Evolutionary conservation across 2,797 vertebrate genomes (phyloP).

Genomic region (Holocentrus rufus): DNA sequence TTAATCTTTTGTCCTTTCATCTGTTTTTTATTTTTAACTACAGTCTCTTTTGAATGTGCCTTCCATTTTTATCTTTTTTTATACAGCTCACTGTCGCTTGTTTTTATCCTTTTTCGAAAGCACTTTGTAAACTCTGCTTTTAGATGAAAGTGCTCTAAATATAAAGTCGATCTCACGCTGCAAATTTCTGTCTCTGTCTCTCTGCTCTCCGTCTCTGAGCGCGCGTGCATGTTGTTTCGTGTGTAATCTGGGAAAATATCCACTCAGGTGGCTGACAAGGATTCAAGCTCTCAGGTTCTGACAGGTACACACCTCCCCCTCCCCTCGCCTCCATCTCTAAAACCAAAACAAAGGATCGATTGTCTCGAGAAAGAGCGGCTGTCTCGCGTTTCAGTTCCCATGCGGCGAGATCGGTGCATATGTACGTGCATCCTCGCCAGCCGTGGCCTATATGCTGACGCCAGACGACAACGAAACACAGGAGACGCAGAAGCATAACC

Average conservation of each 20-base stretch:
- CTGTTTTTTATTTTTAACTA: slow-evolving; percentile 42
- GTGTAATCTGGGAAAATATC: slow-evolving; percentile 50
- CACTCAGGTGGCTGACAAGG: slow-evolving; percentile 54
- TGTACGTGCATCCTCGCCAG: slow-evolving; percentile 32
- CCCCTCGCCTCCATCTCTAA: slow-evolving; percentile 36
- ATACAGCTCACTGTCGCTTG: not conserved
- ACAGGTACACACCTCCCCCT: slow-evolving; percentile 58
- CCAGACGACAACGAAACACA: not conserved
- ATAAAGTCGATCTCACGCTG: slow-evolving; percentile 39
- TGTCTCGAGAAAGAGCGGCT: slow-evolving; percentile 65
- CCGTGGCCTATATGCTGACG: slow-evolving; percentile 2
- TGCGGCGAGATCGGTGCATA: slow-evolving; percentile 52
- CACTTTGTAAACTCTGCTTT: slow-evolving; percentile 37
- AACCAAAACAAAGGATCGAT: slow-evolving; percentile 75
- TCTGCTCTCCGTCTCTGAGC: not conserved
- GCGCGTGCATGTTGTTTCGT: slow-evolving; percentile 17
- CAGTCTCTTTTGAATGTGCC: not conserved
- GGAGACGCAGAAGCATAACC: not conserved
- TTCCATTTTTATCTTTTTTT: not conserved
- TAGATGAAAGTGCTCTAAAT: slow-evolving; percentile 58
- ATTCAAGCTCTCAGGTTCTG: slow-evolving; percentile 65
- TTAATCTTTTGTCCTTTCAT: not conserved
- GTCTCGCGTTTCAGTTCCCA: slow-evolving; percentile 71
- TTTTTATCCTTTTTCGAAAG: slow-evolving; percentile 10
- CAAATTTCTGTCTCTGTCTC: slow-evolving; percentile 2